Conservation (phyloP, 2,888 invertebrate genomes). For the Leptothorax acervorum region DNA sequence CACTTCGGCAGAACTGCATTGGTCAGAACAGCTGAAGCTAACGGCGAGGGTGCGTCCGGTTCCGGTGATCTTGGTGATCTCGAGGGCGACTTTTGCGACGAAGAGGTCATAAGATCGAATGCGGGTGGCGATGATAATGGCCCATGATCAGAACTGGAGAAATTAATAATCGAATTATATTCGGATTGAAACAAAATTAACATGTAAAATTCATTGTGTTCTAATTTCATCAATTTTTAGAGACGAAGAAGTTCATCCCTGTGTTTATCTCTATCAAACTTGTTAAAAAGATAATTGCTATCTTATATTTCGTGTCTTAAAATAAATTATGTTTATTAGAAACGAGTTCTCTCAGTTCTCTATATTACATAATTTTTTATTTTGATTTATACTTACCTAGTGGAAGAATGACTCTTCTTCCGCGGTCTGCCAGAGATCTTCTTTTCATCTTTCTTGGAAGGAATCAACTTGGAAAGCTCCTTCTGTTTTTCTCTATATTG, state of each 20-base stretch:
- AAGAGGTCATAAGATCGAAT: constrained; percentile 65
- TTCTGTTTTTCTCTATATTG: constrained; percentile 94
- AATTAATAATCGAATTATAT: not conserved
- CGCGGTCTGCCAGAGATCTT: constrained; percentile 85
- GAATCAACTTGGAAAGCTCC: constrained; percentile 91
- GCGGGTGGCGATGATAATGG: constrained; percentile 59
- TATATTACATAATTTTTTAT: not conserved
- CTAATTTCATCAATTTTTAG: not conserved
- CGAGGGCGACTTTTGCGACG: constrained; percentile 70
- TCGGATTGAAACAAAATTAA: not conserved
- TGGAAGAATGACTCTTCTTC: constrained; percentile 84
- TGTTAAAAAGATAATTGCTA: not conserved
- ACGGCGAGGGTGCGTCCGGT: constrained; percentile 58
- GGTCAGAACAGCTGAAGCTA: constrained; percentile 74
- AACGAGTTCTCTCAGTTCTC: not conserved
- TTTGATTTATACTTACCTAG: constrained; percentile 64
- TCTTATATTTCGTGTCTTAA: not conserved
- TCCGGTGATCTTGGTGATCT: constrained; percentile 52
- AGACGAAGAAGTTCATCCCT: not conserved
- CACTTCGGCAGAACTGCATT: constrained; percentile 76
- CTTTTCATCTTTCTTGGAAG: constrained; percentile 88
- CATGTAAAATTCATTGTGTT: not conserved
- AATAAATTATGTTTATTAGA: not conserved
- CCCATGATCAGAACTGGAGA: constrained; percentile 73
- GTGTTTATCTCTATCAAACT: not conserved